Evolutionary conservation across 2,113 vertebrate species (phyloP).

Genomic region (Dasypus novemcinctus): DNA sequence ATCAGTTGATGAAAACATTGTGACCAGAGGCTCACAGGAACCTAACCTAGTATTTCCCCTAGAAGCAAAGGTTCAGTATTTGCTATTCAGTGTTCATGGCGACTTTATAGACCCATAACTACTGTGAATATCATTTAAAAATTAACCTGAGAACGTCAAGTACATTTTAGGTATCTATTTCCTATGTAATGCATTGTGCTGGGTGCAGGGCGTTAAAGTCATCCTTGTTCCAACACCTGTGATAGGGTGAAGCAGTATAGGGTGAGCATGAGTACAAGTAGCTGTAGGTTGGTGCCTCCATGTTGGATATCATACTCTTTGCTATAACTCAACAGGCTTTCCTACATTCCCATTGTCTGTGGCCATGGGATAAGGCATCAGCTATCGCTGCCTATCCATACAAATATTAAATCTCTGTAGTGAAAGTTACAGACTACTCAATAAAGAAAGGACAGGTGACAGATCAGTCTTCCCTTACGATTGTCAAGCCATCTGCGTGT

Average conservation of each 20-base stretch:
- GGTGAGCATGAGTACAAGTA: accelerated
- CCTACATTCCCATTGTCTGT: not conserved
- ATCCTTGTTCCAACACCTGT: too few species aligned
- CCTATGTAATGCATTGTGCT: not conserved
- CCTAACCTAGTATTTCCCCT: too few species aligned
- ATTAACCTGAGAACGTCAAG: not conserved
- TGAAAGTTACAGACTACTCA: not conserved
- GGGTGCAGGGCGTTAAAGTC: too few species aligned
- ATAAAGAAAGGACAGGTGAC: not conserved
- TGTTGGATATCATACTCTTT: not conserved
- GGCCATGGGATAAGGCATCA: not conserved
- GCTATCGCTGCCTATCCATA: not conserved
- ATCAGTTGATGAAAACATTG: too few species aligned
- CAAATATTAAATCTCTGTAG: not conserved
- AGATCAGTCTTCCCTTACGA: not conserved
- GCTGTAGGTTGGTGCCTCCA: not conserved
- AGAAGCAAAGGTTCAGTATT: too few species aligned
- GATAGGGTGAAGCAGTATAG: accelerated
- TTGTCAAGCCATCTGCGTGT: not conserved
- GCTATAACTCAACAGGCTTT: not conserved
- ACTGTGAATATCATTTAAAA: not conserved
- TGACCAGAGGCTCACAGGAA: too few species aligned
- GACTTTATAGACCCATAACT: too few species aligned
- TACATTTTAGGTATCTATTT: not conserved
- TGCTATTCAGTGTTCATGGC: too few species aligned